These are phyloP conservation scores for Drosophila diplacantha DNA, from an alignment of 2,888 invertebrate species.

Conservation along the genomic window DNA sequence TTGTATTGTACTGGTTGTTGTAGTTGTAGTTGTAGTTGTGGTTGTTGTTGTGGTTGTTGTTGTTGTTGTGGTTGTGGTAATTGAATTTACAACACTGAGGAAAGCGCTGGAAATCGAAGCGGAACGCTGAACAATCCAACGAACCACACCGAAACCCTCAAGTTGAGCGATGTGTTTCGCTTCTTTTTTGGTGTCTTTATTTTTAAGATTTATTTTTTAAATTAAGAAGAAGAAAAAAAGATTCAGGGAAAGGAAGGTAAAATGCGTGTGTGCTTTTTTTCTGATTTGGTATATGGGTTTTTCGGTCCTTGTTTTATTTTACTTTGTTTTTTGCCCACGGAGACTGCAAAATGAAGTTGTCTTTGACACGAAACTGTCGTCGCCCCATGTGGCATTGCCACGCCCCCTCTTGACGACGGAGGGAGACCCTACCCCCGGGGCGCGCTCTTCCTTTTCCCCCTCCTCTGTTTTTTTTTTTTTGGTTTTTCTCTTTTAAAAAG, in stretches of 20 bases:
- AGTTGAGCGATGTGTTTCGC: constrained; percentile 14
- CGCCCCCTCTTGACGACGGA: constrained; percentile 31
- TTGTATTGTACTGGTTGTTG: neutral
- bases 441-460: neutral
- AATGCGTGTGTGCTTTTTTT: neutral
- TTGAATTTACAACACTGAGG: constrained; percentile 17
- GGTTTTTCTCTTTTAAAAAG: constrained; percentile 10
- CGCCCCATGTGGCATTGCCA: constrained; percentile 55
- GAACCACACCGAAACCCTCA: constrained; percentile 30
- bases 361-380: constrained; percentile 47
- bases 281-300: constrained; percentile 2
- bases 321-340: constrained; percentile 1
- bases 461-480: neutral
- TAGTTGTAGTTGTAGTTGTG: neutral
- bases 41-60: neutral
- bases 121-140: constrained; percentile 19
- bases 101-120: constrained; percentile 28
- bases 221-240: neutral
- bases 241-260: neutral
- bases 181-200: neutral
- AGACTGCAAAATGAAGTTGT: constrained; percentile 62
- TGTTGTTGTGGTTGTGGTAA: constrained; percentile 7
- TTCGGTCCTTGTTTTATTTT: neutral
- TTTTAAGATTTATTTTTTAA: constrained; percentile 4
- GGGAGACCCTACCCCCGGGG: neutral